Conservation (phyloP, 1,140 invertebrate species). For the Rhagoletis zephyria region DNA sequence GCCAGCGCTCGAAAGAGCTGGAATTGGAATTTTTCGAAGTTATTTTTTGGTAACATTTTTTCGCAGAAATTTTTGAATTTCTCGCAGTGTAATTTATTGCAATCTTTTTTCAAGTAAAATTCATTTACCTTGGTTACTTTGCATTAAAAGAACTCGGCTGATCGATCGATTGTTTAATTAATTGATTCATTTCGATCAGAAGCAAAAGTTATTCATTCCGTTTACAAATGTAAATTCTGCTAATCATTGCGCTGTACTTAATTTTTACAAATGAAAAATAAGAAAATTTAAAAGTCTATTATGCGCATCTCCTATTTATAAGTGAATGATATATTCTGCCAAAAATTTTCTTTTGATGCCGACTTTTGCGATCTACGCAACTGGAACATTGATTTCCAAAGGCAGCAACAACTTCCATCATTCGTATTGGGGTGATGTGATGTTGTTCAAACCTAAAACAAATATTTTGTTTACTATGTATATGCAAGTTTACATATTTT, state of each 20-base stretch:
- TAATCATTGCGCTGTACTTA: neutral
- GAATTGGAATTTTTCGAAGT: neutral
- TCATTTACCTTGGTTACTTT: neutral
- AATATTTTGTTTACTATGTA: neutral
- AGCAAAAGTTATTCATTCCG: neutral
- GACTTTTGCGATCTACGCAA: neutral
- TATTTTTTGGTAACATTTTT: neutral
- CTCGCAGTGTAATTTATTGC: neutral
- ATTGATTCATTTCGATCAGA: neutral
- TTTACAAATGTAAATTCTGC: neutral
- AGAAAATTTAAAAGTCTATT: no score
- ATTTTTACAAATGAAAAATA: neutral
- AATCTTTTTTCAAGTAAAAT: neutral
- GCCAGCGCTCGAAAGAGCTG: neutral
- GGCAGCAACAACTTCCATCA: neutral
- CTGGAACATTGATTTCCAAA: neutral
- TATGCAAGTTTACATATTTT: neutral
- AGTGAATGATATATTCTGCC: neutral
- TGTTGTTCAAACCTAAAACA: neutral
- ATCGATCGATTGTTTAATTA: neutral
- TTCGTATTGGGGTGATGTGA: neutral
- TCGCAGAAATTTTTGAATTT: neutral
- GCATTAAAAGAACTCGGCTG: neutral
- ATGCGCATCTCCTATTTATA: no score
- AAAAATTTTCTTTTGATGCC: neutral